A percentile compares a stretch with the other conserved stretches of the same genome.
These are phyloP conservation scores for Ophioninae sp. DNA, from an alignment of 2,888 invertebrate species.

Conservation along the genomic window DNA sequence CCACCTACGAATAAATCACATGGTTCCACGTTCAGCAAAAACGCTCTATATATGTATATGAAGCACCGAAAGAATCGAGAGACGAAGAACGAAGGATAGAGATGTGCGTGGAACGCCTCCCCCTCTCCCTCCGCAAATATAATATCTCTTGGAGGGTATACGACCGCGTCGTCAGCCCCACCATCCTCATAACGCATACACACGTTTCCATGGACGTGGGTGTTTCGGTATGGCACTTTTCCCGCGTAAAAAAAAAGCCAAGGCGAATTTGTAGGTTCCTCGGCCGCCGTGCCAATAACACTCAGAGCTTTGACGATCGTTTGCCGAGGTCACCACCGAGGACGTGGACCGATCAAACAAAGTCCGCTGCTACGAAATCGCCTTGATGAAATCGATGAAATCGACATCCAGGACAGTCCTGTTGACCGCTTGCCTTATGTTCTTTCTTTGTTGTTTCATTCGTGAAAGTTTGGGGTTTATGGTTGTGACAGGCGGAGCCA, in stretches of 20 bases:
- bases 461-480: constrained; percentile 14
- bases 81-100: constrained; percentile 26
- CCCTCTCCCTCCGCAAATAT: constrained; percentile 51
- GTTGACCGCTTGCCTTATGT: neutral
- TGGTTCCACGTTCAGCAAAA: constrained; percentile 40
- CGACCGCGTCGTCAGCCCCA: constrained; percentile 52
- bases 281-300: constrained; percentile 48
- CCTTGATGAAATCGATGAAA: constrained; percentile 48
- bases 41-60: constrained; percentile 40
- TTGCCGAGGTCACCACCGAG: neutral
- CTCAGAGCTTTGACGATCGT: constrained; percentile 44
- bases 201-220: neutral
- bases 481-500: neutral
- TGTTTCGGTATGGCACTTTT: constrained; percentile 31
- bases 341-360: constrained; percentile 30
- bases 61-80: constrained; percentile 41
- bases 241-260: constrained; percentile 45
- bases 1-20: constrained; percentile 64
- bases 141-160: constrained; percentile 54
- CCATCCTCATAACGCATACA: constrained; percentile 17
- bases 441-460: neutral
- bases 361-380: constrained; percentile 39
- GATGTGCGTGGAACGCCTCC: constrained; percentile 27
- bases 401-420: constrained; percentile 22
- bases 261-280: constrained; percentile 54